Percentiles rank a stretch among this genome's conserved stretches.
These are phyloP conservation scores for Drosophila varians DNA, from an alignment of 1,140 invertebrate genomes.

Conservation along the genomic window DNA sequence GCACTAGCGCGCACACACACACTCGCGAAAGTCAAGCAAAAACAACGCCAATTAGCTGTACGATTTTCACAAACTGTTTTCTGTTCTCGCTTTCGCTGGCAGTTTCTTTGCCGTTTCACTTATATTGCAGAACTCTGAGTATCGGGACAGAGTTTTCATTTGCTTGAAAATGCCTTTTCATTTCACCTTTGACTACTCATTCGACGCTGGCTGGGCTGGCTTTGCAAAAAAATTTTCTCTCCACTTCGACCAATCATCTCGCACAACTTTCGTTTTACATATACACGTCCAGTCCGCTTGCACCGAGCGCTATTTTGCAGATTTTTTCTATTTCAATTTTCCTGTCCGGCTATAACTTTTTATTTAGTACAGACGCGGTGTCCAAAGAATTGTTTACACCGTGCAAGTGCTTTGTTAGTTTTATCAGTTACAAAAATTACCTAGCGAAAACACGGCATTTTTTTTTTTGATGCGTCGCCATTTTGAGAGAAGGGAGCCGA, in stretches of 20 bases:
- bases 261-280: slow-evolving; percentile 69
- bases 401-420: background rate
- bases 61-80: slow-evolving; percentile 40
- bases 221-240: slow-evolving; percentile 58
- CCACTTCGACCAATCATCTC: slow-evolving; percentile 58
- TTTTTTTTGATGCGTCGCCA: slow-evolving; percentile 47
- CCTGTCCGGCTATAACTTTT: slow-evolving; percentile 6
- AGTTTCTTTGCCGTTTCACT: slow-evolving; percentile 14
- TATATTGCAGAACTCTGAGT: background rate
- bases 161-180: slow-evolving; percentile 42
- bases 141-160: slow-evolving; percentile 23
- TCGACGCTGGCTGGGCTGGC: slow-evolving; percentile 31
- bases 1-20: slow-evolving; percentile 20
- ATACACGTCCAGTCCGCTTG: slow-evolving; percentile 22
- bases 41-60: slow-evolving; percentile 46
- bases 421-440: background rate
- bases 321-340: background rate
- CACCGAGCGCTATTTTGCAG: slow-evolving; percentile 16
- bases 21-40: slow-evolving; percentile 36
- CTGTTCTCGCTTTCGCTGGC: slow-evolving; percentile 34
- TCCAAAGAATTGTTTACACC: slow-evolving; percentile 10
- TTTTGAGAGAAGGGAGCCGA: slow-evolving; percentile 41
- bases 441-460: slow-evolving; percentile 65
- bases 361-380: slow-evolving; percentile 6
- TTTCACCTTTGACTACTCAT: slow-evolving; percentile 58